phyloP scores from a whole-genome alignment of 2,113 vertebrate genomes.

The Urocynchramus pylzowi region DNA sequence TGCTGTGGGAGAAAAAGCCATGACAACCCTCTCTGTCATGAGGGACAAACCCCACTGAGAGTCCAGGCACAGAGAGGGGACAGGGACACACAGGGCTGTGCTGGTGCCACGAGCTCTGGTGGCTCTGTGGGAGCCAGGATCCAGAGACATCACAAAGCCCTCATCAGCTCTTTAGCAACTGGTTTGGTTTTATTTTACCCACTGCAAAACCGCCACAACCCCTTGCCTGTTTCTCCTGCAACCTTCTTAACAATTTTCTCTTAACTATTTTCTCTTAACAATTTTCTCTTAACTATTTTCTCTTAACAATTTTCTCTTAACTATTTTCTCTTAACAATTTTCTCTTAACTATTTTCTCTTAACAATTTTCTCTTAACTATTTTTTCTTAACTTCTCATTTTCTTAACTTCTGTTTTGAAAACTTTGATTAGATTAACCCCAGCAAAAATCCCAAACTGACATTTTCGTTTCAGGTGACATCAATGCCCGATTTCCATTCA shows the following conservation, averaged over 20 bases:
- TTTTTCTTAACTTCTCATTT: not conserved
- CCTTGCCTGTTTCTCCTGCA: not conserved
- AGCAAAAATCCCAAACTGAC: not conserved
- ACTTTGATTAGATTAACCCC: not conserved
- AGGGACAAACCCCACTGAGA: not conserved
- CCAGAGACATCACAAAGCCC: not conserved
- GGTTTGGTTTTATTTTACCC: not conserved
- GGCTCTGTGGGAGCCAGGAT: not conserved
- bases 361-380: not conserved
- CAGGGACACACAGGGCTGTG: not conserved
- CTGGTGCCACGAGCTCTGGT: not conserved
- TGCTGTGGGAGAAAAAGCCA: not conserved
- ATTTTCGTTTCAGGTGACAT: not conserved
- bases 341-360: not conserved
- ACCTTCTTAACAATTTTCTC: not conserved
- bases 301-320: not conserved
- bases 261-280: not conserved
- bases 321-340: not conserved
- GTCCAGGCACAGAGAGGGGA: not conserved
- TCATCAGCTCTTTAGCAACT: not conserved
- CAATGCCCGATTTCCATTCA: not conserved
- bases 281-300: not conserved
- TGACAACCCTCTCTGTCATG: accelerated
- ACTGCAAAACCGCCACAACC: not conserved
- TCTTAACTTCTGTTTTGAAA: not conserved